phyloP scores from a whole-genome alignment of 2,888 invertebrate species.

The Eupithecia centaureata region DNA sequence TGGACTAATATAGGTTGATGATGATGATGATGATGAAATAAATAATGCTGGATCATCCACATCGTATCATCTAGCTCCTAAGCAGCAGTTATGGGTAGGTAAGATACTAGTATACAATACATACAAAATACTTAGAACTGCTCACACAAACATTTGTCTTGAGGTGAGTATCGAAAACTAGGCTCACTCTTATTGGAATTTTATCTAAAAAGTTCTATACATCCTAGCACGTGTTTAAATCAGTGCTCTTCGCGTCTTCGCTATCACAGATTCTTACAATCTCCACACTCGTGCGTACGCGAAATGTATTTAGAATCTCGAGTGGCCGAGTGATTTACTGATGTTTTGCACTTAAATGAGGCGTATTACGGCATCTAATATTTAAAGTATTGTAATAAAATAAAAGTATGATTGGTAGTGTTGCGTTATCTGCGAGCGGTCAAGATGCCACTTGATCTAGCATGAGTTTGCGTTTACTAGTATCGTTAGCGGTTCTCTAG shows the following conservation, averaged over 20 bases:
- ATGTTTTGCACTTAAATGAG: constrained; percentile 50
- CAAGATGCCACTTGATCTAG: constrained; percentile 49
- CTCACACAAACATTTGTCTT: no score
- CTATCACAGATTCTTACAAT: background rate
- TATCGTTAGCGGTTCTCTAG: background rate
- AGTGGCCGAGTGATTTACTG: constrained; percentile 47
- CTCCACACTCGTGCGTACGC: constrained; percentile 11
- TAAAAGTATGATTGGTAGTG: constrained; percentile 57
- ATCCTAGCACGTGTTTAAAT: background rate
- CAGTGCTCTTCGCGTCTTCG: background rate
- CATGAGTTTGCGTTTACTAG: background rate
- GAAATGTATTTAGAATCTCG: constrained; percentile 38
- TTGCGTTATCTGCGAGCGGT: constrained; percentile 67
- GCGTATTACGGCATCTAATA: constrained; percentile 44
- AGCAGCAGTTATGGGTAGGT: no score
- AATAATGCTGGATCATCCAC: no score
- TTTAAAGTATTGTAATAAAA: constrained; percentile 58
- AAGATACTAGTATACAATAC: no score
- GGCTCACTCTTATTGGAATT: no score
- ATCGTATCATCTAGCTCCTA: no score
- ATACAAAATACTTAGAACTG: no score
- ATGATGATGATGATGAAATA: no score
- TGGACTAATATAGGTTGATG: no score
- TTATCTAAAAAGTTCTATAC: no score
- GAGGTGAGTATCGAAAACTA: no score